Base-by-base conservation (phyloP, 2,888 invertebrate genomes). In the Eupelmus urozonus region DNA sequence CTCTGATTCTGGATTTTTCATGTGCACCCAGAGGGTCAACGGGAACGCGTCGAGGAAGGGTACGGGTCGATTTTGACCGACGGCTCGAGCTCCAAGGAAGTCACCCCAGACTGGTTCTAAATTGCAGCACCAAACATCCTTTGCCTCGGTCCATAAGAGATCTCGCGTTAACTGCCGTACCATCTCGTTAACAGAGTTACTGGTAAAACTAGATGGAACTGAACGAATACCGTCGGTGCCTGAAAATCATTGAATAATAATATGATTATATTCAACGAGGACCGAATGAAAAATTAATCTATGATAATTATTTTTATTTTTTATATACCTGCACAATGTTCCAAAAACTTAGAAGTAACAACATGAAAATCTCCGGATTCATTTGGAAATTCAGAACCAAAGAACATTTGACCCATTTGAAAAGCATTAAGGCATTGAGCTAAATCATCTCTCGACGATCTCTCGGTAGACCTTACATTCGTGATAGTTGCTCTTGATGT, bases 41-140 rank as follows among this genome's bases (percentile, higher is more conserved):
- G 97, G 98, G 82, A 97, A 94, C 3, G 97, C 95, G 88, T 96
- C 96, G 34, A 96, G 89, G 86, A 96, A 93, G 1, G 96, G 95
- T 81, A 96, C 94, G 0, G 96, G 93, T 84, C 94, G 94, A 86
- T 92, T 93, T 76, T 92, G 92, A 0, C 95, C 95, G 29, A 93
- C 92, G 0, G 96, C 95, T 34, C 95, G 92, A 0, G 96, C 95
- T 5, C 97, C 97, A 80, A 94, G 92, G 89, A 98, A 98, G 90
- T 98, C 98, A 13, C 95, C 94, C 97, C 98, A 98, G 69, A 97
- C 92, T 0, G 98, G 98, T 88, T 98, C 98, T 55, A 96, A 92
- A 83, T 94, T 93, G 16, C 96, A 93, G 88, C 96, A 96, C 96
- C 98, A 98, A 13, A 98, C 94, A 84, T 96, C 94, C 82, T 96